phyloP scores from a whole-genome alignment of 2,888 invertebrate species.

The Xiphydria camelus region DNA sequence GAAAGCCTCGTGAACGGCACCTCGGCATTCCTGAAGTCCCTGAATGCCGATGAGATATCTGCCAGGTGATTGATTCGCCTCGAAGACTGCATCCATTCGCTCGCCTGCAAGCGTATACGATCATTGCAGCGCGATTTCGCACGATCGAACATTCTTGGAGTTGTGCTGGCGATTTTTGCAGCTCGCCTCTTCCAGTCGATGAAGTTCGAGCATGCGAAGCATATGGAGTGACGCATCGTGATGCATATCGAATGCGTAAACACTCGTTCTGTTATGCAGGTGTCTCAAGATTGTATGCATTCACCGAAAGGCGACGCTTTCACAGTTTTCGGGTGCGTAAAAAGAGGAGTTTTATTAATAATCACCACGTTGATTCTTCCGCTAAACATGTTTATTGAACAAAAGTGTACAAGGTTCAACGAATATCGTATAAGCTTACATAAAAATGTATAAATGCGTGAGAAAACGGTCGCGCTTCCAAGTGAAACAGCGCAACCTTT shows the following conservation, averaged over 20 bases:
- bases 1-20: conserved; percentile 54
- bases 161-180: too few relatives aligned
- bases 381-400: conserved; percentile 27
- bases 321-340: too few relatives aligned
- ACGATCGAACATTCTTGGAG: too few relatives aligned
- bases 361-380: too few relatives aligned
- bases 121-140: too few relatives aligned
- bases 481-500: too few relatives aligned
- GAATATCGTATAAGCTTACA: conserved; percentile 15
- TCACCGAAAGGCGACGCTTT: too few relatives aligned
- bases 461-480: conserved; percentile 13
- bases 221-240: not conserved
- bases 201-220: too few relatives aligned
- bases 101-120: conserved; percentile 61
- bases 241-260: not conserved
- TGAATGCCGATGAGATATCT: conserved; percentile 63
- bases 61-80: conserved; percentile 59
- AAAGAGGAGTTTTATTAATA: too few relatives aligned
- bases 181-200: too few relatives aligned
- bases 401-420: conserved; percentile 27
- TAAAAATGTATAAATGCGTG: conserved; percentile 22
- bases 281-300: too few relatives aligned
- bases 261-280: too few relatives aligned
- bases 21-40: conserved; percentile 62
- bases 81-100: conserved; percentile 65